Base-by-base conservation (phyloP, 2,113 vertebrate genomes). In the Neopipo cinnamomea region DNA sequence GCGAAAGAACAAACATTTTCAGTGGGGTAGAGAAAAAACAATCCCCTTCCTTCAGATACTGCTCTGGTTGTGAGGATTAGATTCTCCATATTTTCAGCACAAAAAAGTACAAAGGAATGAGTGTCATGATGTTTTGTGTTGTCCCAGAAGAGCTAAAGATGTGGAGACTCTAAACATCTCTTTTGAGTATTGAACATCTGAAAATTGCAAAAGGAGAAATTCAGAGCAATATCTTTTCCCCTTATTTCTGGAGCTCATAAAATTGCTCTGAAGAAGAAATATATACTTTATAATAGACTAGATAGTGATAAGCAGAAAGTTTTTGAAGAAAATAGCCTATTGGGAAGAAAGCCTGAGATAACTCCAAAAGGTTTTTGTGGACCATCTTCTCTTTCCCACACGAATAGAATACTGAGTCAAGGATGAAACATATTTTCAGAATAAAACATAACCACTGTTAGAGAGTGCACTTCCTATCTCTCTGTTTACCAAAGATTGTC, bases 141-240 rank as follows among this genome's bases (percentile, higher is more conserved):
- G 31, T 19, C 17, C 35, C 46, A 70, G 79, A 68, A 53, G 14
- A 90, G 23, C 27, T 72, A 58, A 93, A 90, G 71, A 25, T 35
- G 37, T 24, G 37, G 28, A 85, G n/a, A 31, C 28, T 79, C 62
- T 61, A 61, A 82, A 85, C 52, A 63, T 20, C 17, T 89, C 65
- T 91, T 89, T 23, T 52, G 35, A 55, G 42, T 44, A 41, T 23
- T 61, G 39, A 88, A 71, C 37, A 80, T 27, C 70, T 90, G 67
- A 88, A 88, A 82, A 93, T 3, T 81, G 62, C 85, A 85, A 91
- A 88, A 92, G 58, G 23, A 93, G 63, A 74, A 83, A 86, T 92
- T 95, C 47, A 46, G 30, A 72, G 39, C 24, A 85, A 24, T 61
- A 53, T 62, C 31, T 88, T 79, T 88, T 7, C 16, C 21, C 24